These are phyloP conservation scores for Acanthoscelides obtectus DNA, from an alignment of 2,888 invertebrate genomes.

Conservation along the genomic window DNA sequence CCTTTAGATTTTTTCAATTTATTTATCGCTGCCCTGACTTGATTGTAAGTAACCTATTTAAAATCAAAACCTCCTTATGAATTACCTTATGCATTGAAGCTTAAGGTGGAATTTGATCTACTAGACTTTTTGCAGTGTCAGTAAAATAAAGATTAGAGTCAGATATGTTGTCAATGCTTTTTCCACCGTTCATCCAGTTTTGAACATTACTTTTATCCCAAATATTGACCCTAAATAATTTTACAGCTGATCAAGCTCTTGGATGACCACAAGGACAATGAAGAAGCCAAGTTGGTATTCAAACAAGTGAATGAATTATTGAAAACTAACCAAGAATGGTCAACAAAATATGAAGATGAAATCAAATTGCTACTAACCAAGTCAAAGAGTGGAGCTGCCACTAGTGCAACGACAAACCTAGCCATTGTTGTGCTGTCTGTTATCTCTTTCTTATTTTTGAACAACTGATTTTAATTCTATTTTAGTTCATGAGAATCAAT, in stretches of 20 bases:
- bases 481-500: background rate
- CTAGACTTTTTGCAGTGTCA: no score
- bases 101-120: no score
- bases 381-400: background rate
- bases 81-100: no score
- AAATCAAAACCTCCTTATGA: no score
- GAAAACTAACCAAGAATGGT: constrained; percentile 13
- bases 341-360: constrained; percentile 3
- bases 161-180: no score
- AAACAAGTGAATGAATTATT: constrained; percentile 10
- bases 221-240: background rate
- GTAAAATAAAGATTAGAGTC: no score
- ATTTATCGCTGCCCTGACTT: no score
- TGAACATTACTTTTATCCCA: no score
- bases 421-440: background rate
- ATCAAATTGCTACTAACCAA: constrained; percentile 5
- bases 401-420: background rate
- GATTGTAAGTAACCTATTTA: no score
- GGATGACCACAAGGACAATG: constrained; percentile 3
- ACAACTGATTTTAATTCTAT: background rate
- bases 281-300: constrained; percentile 10
- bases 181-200: no score
- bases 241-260: constrained; percentile 13
- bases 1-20: no score
- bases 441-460: background rate